Evolutionary conservation across 2,888 invertebrate genomes (phyloP).

Genomic region (Andricus quercusramuli): DNA sequence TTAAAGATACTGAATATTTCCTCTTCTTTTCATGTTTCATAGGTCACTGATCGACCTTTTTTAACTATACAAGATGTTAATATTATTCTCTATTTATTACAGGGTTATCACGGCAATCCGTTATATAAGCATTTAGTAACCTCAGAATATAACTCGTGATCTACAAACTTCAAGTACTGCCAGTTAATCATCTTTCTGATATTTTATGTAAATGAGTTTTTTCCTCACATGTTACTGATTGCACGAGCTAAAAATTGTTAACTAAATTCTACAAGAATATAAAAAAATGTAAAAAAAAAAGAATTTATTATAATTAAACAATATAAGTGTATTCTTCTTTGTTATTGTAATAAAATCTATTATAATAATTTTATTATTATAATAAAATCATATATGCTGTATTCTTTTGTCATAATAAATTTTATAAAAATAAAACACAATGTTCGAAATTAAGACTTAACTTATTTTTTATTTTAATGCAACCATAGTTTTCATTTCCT

Average conservation of each 20-base stretch:
- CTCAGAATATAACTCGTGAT: neutral
- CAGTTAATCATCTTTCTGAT: neutral
- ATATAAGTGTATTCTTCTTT: neutral
- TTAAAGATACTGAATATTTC: neutral
- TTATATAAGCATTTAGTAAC: constrained; percentile 11
- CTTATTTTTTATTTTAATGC: constrained; percentile 10
- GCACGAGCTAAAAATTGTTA: neutral
- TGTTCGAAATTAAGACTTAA: neutral
- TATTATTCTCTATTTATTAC: neutral
- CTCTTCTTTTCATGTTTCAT: neutral
- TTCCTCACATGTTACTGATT: neutral
- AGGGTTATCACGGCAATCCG: neutral
- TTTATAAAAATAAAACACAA: neutral
- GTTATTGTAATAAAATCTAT: constrained; percentile 2
- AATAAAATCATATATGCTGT: neutral
- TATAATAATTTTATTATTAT: constrained; percentile 2
- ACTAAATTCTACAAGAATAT: neutral
- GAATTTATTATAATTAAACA: neutral
- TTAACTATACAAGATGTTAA: neutral
- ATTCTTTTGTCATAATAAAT: neutral
- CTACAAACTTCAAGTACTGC: neutral
- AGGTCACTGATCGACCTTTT: neutral
- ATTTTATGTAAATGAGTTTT: neutral
- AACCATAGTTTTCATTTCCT: neutral
- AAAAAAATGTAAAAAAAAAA: neutral